Conservation (phyloP, 2,113 vertebrate species). For the crab-eating macaque (Macaca fascicularis) region DNA sequence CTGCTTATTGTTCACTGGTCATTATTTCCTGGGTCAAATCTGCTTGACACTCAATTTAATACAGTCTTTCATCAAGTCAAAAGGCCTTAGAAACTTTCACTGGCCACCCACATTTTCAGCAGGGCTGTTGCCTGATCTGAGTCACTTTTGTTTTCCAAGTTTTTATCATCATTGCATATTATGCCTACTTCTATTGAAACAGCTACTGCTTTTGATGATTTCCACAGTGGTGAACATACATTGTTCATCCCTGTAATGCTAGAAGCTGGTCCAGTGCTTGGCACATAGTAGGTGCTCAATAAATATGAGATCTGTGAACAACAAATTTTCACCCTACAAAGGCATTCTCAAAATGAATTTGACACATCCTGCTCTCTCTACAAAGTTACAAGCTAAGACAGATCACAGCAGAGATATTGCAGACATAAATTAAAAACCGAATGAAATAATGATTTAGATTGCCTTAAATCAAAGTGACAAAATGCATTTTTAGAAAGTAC, state of each 20-base stretch:
- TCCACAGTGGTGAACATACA: neutral
- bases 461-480: slow-evolving; percentile 39
- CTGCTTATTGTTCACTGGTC: slow-evolving; percentile 51
- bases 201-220: neutral
- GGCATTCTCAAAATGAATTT: neutral
- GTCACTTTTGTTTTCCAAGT: neutral
- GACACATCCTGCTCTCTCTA: neutral
- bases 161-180: neutral
- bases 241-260: neutral
- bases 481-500: slow-evolving; percentile 35
- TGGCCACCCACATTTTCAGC: slow-evolving; percentile 43
- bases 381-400: neutral
- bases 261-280: neutral
- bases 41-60: slow-evolving; percentile 51
- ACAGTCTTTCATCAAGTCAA: slow-evolving; percentile 55
- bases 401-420: neutral
- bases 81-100: slow-evolving; percentile 53
- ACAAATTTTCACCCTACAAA: neutral
- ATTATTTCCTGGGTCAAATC: slow-evolving; percentile 67
- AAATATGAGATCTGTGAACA: neutral
- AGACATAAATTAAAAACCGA: slow-evolving; percentile 29
- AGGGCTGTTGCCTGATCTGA: neutral
- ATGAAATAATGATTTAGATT: slow-evolving; percentile 54
- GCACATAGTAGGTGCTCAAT: neutral
- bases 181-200: neutral